Conservation (phyloP, 2,888 invertebrate species). For the Anticlea derivata region DNA sequence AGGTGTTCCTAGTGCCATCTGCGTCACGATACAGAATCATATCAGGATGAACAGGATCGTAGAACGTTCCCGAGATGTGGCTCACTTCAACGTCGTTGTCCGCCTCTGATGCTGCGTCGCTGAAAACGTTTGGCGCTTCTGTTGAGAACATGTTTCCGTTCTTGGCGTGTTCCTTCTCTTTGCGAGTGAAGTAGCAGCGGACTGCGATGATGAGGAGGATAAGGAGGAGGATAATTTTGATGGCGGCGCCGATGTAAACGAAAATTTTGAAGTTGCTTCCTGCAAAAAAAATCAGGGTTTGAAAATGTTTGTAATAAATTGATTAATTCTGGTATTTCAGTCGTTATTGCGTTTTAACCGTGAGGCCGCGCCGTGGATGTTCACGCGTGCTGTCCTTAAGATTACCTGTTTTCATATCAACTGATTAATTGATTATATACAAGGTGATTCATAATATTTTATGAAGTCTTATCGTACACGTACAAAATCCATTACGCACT, state of each 20-base stretch:
- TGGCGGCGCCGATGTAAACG: slow-evolving; percentile 54
- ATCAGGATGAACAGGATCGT: slow-evolving; percentile 75
- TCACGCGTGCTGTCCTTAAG: too few relatives aligned
- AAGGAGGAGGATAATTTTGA: slow-evolving; percentile 49
- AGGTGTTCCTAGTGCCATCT: slow-evolving; percentile 62
- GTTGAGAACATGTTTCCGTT: slow-evolving; percentile 75
- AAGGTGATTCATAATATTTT: too few relatives aligned
- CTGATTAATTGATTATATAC: too few relatives aligned
- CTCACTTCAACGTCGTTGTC: slow-evolving; percentile 74
- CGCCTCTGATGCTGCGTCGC: slow-evolving; percentile 69
- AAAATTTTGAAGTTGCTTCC: slow-evolving; percentile 46
- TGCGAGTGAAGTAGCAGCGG: slow-evolving; percentile 56
- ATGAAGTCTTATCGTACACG: too few relatives aligned
- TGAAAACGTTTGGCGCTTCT: slow-evolving; percentile 75
- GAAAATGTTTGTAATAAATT: too few relatives aligned
- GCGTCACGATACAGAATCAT: slow-evolving; percentile 75
- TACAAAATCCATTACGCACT: too few relatives aligned
- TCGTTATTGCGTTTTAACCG: too few relatives aligned
- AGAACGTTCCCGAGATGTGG: slow-evolving; percentile 77
- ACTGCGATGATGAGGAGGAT: slow-evolving; percentile 48
- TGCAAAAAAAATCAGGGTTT: slow-evolving; percentile 39
- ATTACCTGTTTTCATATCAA: too few relatives aligned
- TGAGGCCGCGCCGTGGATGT: too few relatives aligned
- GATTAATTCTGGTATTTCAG: too few relatives aligned
- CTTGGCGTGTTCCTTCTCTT: slow-evolving; percentile 58